Evolutionary conservation across 64 coral and sea anemone genomes (phyloP).

Genomic region (Stichodactyla helianthus): DNA sequence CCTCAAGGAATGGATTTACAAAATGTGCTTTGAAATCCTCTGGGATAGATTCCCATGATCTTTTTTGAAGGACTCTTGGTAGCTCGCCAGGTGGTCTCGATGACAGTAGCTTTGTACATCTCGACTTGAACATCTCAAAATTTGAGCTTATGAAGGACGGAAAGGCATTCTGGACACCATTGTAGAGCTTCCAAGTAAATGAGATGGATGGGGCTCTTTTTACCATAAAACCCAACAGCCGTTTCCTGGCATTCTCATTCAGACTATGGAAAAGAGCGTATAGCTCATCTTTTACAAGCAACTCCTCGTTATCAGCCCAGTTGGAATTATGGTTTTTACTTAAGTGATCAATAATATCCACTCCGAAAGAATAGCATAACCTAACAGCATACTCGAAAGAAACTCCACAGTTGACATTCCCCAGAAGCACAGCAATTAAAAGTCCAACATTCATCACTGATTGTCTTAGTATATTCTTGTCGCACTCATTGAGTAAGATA

Average conservation of each 20-base stretch:
- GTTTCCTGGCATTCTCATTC: neutral
- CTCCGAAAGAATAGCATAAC: neutral
- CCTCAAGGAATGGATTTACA: neutral
- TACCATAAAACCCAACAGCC: neutral
- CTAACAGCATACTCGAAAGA: neutral
- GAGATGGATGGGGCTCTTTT: neutral
- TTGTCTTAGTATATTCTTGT: neutral
- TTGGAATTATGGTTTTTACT: neutral
- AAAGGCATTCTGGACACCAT: neutral
- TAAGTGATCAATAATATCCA: neutral
- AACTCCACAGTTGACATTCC: neutral
- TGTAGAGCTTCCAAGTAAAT: neutral
- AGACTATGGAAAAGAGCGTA: neutral
- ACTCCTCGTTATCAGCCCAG: neutral
- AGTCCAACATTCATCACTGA: neutral
- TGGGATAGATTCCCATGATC: slow-evolving; percentile 6
- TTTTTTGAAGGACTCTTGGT: neutral
- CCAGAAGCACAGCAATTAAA: neutral
- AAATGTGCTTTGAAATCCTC: neutral
- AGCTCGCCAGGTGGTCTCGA: neutral
- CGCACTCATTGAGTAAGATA: neutral
- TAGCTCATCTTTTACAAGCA: neutral
- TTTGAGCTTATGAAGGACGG: neutral
- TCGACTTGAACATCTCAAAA: neutral
- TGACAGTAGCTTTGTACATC: neutral